These are phyloP conservation scores for Platysteira castanea DNA, from an alignment of 2,113 vertebrate genomes.

Conservation along the genomic window DNA sequence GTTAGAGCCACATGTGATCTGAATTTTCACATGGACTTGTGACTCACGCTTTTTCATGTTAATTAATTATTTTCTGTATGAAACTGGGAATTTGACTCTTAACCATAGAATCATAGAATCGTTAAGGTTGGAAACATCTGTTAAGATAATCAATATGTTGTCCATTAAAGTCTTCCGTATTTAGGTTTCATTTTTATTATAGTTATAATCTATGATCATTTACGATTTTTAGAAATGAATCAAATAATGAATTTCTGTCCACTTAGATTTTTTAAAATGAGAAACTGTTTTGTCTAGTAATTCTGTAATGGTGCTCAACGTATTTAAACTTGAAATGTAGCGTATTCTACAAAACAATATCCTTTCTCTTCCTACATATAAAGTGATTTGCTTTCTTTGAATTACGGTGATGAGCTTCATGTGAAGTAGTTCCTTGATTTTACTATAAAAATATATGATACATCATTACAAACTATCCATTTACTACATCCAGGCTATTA, in stretches of 20 bases:
- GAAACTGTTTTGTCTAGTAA: background rate
- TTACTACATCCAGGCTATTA: background rate
- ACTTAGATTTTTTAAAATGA: background rate
- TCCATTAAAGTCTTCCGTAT: background rate
- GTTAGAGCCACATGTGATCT: accelerated
- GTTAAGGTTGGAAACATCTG: background rate
- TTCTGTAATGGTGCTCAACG: background rate
- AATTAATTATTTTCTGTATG: background rate
- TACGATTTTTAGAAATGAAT: background rate
- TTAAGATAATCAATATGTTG: background rate
- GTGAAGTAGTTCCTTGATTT: background rate
- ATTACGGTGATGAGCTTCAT: background rate
- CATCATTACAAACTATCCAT: background rate
- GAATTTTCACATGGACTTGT: background rate
- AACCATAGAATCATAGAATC: background rate
- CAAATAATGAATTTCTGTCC: background rate
- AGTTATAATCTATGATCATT: background rate
- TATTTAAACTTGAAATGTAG: background rate
- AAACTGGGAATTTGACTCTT: background rate
- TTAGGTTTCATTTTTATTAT: background rate
- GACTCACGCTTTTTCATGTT: background rate
- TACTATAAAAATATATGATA: background rate
- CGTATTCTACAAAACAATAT: background rate
- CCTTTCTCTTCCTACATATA: background rate
- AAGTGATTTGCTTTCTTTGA: background rate